Evolutionary conservation across 35 echinoderm and acorn worm species (phyloP).

Genomic region (Apostichopus californicus): DNA sequence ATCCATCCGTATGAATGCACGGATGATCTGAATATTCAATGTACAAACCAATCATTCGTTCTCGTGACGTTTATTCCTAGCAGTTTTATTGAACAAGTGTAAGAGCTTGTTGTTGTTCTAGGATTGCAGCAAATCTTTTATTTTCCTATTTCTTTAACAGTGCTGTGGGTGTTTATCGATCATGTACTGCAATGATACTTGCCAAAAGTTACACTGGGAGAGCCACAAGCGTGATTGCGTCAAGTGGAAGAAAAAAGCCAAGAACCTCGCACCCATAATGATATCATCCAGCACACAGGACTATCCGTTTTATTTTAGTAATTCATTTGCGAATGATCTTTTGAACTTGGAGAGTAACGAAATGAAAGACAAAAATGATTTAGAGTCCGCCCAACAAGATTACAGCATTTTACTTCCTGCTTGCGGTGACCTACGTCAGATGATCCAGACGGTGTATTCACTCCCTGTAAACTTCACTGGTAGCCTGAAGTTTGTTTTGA

Average conservation of each 20-base stretch:
- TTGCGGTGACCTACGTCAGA: conserved; percentile 61
- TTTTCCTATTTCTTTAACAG: no score
- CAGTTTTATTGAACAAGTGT: no score
- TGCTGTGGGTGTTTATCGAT: no score
- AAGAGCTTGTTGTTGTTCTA: no score
- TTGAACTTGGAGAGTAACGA: conserved; percentile 65
- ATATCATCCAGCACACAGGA: neutral
- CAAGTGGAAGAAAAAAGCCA: neutral
- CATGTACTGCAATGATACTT: conserved; percentile 17
- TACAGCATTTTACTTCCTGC: conserved; percentile 58
- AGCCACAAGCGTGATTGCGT: neutral
- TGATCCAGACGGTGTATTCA: no score
- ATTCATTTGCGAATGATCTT: conserved; percentile 65
- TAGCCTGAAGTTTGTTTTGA: conserved; percentile 41
- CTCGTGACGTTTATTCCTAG: no score
- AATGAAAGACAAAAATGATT: neutral
- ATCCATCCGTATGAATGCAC: no score
- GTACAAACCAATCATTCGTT: no score
- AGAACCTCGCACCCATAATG: neutral
- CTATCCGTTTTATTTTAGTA: conserved; percentile 59
- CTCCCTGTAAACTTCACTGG: no score
- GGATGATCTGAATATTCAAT: no score
- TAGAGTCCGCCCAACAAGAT: neutral
- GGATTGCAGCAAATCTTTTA: no score
- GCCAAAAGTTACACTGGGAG: conserved; percentile 4